Percentiles rank a stretch among this genome's conserved stretches.
These are phyloP conservation scores for Distichodus sexfasciatus DNA, from an alignment of 2,797 vertebrate genomes.

Conservation along the genomic window DNA sequence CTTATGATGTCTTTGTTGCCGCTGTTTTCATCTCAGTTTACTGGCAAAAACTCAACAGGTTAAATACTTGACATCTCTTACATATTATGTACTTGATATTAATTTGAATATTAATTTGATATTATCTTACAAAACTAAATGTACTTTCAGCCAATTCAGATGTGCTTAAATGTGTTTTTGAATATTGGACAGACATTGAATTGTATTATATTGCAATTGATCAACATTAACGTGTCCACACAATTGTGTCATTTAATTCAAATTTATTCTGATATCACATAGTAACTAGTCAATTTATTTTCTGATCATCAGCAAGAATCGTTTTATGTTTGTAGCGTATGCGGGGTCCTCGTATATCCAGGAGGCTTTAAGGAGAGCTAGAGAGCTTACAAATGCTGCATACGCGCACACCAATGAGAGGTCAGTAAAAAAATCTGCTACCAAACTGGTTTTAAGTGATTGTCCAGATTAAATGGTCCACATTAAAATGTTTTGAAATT, in stretches of 20 bases:
- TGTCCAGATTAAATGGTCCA: neutral
- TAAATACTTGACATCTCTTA: slow-evolving; percentile 10
- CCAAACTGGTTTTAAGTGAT: neutral
- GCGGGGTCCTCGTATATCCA: slow-evolving; percentile 65
- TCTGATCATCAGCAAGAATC: too few relatives aligned
- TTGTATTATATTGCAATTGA: too few relatives aligned
- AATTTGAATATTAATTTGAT: too few relatives aligned
- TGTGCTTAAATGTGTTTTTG: too few relatives aligned
- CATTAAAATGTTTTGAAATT: neutral
- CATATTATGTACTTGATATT: neutral
- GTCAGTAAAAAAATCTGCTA: slow-evolving; percentile 59
- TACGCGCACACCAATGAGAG: slow-evolving; percentile 71
- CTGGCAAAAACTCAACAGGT: slow-evolving; percentile 65
- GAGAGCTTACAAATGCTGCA: slow-evolving; percentile 70
- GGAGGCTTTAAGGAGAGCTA: slow-evolving; percentile 69
- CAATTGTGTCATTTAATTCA: too few relatives aligned
- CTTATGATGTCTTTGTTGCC: slow-evolving; percentile 57
- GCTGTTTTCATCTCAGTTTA: slow-evolving; percentile 48
- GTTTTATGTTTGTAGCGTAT: slow-evolving; percentile 57
- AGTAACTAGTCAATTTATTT: too few relatives aligned
- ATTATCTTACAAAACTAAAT: too few relatives aligned
- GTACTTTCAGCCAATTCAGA: too few relatives aligned
- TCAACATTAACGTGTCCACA: too few relatives aligned
- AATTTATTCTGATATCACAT: too few relatives aligned
- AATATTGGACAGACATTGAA: too few relatives aligned